Percentiles rank a stretch among this genome's conserved stretches.
Conservation (phyloP, 2,797 vertebrate species). For the Remorina albescens region DNA sequence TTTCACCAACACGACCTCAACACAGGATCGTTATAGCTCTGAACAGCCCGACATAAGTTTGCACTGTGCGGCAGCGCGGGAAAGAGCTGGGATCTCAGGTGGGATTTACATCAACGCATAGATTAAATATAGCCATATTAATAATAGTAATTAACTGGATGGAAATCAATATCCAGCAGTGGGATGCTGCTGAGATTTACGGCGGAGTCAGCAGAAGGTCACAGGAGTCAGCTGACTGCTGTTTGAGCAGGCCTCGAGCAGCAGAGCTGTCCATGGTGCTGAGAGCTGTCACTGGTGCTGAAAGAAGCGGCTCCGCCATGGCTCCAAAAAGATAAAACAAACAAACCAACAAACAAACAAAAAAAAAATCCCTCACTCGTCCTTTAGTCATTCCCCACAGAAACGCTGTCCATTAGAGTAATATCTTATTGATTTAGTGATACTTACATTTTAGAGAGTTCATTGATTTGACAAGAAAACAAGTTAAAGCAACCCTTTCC, state of each 20-base stretch:
- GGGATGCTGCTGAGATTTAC: constrained; percentile 59
- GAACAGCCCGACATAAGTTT: constrained; percentile 12
- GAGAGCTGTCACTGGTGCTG: no score
- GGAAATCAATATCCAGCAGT: constrained; percentile 60
- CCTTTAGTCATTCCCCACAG: background rate
- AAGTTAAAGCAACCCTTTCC: background rate
- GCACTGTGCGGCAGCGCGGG: background rate
- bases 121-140: constrained; percentile 53
- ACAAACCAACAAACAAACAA: no score
- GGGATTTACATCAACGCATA: constrained; percentile 28
- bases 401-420: background rate
- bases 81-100: constrained; percentile 2
- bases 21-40: background rate
- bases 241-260: no score
- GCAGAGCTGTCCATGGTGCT: no score
- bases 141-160: constrained; percentile 59
- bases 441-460: background rate
- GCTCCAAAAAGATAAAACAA: constrained; percentile 68
- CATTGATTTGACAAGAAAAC: background rate
- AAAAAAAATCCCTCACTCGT: no score
- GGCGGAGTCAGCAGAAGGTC: constrained; percentile 44
- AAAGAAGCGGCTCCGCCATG: no score
- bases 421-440: background rate
- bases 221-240: no score
- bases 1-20: background rate